These are phyloP conservation scores for Anthrax anthrax DNA, from an alignment of 2,888 invertebrate genomes.

Conservation along the genomic window DNA sequence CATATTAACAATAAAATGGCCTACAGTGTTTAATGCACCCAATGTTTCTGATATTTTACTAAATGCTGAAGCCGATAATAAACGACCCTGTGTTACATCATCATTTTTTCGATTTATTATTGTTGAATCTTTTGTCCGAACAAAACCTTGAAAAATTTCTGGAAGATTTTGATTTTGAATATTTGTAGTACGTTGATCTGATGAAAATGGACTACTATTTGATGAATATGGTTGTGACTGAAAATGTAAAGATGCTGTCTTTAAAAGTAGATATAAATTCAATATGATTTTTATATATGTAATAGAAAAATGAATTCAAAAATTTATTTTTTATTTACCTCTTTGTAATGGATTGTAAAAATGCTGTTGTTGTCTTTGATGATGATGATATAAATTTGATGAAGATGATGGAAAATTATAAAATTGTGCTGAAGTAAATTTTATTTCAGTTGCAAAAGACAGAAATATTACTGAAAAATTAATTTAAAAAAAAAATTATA, in stretches of 20 bases:
- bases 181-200: constrained; percentile 10
- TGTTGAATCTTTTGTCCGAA: neutral
- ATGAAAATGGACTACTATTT: constrained; percentile 17
- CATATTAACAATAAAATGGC: constrained; percentile 72
- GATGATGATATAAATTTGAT: too few species aligned
- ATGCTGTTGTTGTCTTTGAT: too few species aligned
- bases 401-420: neutral
- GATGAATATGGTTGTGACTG: constrained; percentile 20
- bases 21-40: constrained; percentile 75
- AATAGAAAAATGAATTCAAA: neutral
- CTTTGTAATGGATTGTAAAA: neutral
- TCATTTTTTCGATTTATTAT: neutral
- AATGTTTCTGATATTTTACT: constrained; percentile 48
- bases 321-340: neutral
- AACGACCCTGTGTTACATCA: constrained; percentile 32
- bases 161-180: neutral
- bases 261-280: constrained; percentile 29
- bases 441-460: neutral
- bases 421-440: neutral
- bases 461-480: neutral
- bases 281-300: constrained; percentile 3
- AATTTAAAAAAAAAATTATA: neutral
- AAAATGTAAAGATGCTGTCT: constrained; percentile 32
- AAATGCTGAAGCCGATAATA: constrained; percentile 46
- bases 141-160: neutral